Evolutionary conservation across 1,140 invertebrate genomes (phyloP).

Genomic region (Trichonephila clavata): DNA sequence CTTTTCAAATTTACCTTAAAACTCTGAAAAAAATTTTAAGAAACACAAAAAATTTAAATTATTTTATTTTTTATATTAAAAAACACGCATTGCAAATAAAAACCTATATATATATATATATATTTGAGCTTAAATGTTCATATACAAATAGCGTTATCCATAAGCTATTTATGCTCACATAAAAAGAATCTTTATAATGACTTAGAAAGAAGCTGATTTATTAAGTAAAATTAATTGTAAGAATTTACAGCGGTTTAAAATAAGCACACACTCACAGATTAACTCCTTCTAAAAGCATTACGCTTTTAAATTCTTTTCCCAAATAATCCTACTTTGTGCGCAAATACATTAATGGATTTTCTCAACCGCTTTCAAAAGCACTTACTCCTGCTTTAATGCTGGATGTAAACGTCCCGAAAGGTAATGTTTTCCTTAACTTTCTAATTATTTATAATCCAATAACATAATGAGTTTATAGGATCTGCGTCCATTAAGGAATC

Average conservation of each 20-base stretch:
- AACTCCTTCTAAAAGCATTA: not conserved
- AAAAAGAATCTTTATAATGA: not conserved
- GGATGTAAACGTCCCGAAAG: not conserved
- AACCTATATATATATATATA: too few relatives aligned
- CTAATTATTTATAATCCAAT: constrained; percentile 12
- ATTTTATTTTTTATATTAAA: too few relatives aligned
- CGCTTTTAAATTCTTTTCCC: not conserved
- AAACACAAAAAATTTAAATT: too few relatives aligned
- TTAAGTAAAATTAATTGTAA: constrained; percentile 11
- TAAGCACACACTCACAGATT: not conserved
- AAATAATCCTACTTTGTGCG: not conserved
- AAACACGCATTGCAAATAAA: too few relatives aligned
- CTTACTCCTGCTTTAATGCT: not conserved
- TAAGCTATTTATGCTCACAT: too few relatives aligned
- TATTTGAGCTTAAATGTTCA: too few relatives aligned
- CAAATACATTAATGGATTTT: constrained; percentile 2
- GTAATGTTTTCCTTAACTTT: not conserved
- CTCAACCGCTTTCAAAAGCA: not conserved
- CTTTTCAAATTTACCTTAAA: too few relatives aligned
- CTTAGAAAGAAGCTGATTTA: not conserved
- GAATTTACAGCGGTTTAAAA: not conserved
- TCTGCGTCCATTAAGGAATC: not conserved
- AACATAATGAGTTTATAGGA: not conserved
- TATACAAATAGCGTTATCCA: too few relatives aligned
- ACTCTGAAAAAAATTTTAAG: too few relatives aligned